A percentile compares a stretch with the other conserved stretches of the same genome.
Evolutionary conservation across 2,888 invertebrate genomes (phyloP).

Genomic region (Stratiomys singularior): DNA sequence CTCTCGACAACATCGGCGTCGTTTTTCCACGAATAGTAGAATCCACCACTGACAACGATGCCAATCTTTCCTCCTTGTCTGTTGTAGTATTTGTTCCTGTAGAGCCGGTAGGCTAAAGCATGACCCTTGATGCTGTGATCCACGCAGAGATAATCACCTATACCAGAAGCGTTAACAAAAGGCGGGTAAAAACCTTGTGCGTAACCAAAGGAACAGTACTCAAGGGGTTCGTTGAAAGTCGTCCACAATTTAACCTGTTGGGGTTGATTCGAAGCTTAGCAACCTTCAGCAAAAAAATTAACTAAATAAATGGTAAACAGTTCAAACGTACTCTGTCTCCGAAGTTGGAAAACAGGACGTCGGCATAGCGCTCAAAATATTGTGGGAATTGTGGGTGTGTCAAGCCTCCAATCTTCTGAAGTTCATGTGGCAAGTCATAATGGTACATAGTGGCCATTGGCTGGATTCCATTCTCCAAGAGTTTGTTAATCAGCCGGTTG

Average conservation of each 20-base stretch:
- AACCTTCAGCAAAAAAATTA: no score
- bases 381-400: conserved; percentile 64
- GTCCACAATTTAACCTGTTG: conserved; percentile 68
- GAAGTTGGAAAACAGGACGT: conserved; percentile 64
- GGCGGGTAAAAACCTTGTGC: conserved; percentile 61
- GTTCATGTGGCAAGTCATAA: conserved; percentile 68
- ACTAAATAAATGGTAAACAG: not conserved
- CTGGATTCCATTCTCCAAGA: conserved; percentile 70
- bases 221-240: conserved; percentile 70
- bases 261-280: no score
- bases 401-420: conserved; percentile 70
- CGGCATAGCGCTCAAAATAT: conserved; percentile 68
- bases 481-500: conserved; percentile 71
- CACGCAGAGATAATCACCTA: conserved; percentile 68
- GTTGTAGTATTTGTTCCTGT: conserved; percentile 62
- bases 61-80: conserved; percentile 59
- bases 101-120: conserved; percentile 65
- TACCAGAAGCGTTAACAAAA: conserved; percentile 63
- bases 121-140: conserved; percentile 69
- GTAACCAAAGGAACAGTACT: conserved; percentile 66
- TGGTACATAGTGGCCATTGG: conserved; percentile 72
- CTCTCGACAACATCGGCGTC: conserved; percentile 55
- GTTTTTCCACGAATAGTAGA: conserved; percentile 55
- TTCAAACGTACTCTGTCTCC: conserved; percentile 65
- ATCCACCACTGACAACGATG: conserved; percentile 57